Base-by-base conservation (phyloP, 2,797 vertebrate genomes). In the Myotis findleyi region DNA sequence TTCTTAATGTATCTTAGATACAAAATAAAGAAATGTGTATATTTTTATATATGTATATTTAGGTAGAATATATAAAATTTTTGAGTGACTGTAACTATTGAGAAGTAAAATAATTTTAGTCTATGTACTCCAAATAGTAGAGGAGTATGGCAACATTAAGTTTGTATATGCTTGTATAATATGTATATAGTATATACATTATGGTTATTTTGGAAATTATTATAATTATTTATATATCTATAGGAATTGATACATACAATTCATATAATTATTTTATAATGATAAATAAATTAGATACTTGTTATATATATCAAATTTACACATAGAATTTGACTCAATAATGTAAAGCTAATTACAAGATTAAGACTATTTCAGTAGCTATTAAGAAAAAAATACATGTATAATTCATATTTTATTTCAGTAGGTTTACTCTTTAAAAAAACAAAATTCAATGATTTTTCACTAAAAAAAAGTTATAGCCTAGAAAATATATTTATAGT, bases 341-440 rank as follows among this genome's bases (percentile, higher is more conserved):
- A 68, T 89, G 71, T 69, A 85, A 95, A 87, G 9, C 2, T 92
- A 81, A 95, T 95, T 93, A 66, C 0, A 95, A 84, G 30, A 77
- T 85, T 75, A 92, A 90, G 47, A 71, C 77, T 97, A 86, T 96
- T 89, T 91, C 51, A 73, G n/a, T 75, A 75, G 9, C 36, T 93
- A 51, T 66, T 64, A 76, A 93, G 62, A 71, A 95, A 92, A 92
- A 68, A 51, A 75, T n/a, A 14, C 33, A 82, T 69, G 17, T 53
- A 18, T 53, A 55, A 93, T 89, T 85, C 93, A 83, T 82, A 64
- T 86, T 93, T 95, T 21, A 92, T 95, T 94, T 95, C 30, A 93
- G 30, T 82, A 36, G 10, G 41, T 80, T 96, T 95, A 82, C 41
- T 90, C 88, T 55, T 95, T 84, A 94, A 66, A 7, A 91, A 86